Base-by-base conservation (phyloP, 1,140 invertebrate genomes). In the Orius insidiosus region DNA sequence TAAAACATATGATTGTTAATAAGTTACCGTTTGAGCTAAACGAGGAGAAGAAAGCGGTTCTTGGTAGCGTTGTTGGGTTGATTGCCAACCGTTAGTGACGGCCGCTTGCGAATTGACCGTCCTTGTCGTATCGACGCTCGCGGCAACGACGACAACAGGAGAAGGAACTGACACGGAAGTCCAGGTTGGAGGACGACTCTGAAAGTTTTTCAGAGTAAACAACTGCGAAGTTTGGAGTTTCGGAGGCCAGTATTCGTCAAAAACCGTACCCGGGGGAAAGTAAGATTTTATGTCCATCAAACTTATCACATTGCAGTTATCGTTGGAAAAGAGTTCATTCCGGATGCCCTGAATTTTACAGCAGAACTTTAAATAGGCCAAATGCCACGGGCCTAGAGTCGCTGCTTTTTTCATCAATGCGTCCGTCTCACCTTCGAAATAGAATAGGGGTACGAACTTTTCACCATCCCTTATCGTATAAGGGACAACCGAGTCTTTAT, bases 381-480 rank as follows among this genome's bases (percentile, higher is more conserved):
- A 60, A 63, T 90, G 85, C 88, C 87, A 93, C 38, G 84, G 83
- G 55, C 84, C 80, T 32, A 89, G 63, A 57, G 80, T 76, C 56
- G 85, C 76, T 32, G 85, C 81, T 58, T 87, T 86, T 34, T 79
- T 69, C 58, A 86, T 86, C 1, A 88, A 65, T 62, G 85, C 86
- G 58, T 89, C 83, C 1, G 84, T 88, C 68, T 92, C 86, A 49
- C 84, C 85, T 66, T 89, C 85, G 59, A 92, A 89, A 61, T 89
- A 89, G 63, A 90, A 92, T n/a, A 94, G 60, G 8, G 88, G 89
- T 44, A 96, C 87, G 64, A 82, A 88, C 62, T 88, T 87, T 54
- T 82, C 74, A 45, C 66, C 68, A 53, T 84, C 78, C 54, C 82
- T 77, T 3, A 85, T 74, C 1, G 89, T 88, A 59, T 92, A 95